phyloP scores from a whole-genome alignment of 1,140 invertebrate species.

The Galleria mellonella region DNA sequence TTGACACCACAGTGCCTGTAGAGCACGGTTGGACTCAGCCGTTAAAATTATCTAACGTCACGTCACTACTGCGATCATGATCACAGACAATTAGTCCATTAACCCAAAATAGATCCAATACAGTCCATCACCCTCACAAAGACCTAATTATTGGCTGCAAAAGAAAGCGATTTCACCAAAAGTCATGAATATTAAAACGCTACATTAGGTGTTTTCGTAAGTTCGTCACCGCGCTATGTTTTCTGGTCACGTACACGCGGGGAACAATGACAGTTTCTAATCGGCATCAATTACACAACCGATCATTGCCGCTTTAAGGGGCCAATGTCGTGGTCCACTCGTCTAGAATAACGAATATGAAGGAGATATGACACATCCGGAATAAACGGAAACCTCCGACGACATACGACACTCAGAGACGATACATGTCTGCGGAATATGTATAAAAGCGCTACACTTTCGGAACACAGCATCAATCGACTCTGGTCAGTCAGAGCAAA shows the following conservation, averaged over 20 bases:
- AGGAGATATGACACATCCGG: conserved; percentile 51
- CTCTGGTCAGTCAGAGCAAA: conserved; percentile 30
- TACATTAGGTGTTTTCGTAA: conserved; percentile 50
- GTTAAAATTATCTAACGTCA: conserved; percentile 10
- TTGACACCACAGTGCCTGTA: neutral
- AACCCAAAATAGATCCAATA: conserved; percentile 10
- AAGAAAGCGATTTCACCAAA: conserved; percentile 51
- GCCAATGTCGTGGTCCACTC: conserved; percentile 59
- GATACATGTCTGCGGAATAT: conserved; percentile 15
- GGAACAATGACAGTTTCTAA: conserved; percentile 63
- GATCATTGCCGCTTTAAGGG: conserved; percentile 51
- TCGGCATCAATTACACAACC: conserved; percentile 52
- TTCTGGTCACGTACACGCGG: conserved; percentile 38
- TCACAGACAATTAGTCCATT: conserved; percentile 8
- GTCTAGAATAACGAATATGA: conserved; percentile 54
- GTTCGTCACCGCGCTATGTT: conserved; percentile 24
- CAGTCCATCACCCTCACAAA: conserved; percentile 18
- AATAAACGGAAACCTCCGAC: conserved; percentile 46
- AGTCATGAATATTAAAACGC: conserved; percentile 60
- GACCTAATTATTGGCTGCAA: conserved; percentile 39
- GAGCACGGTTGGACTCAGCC: neutral
- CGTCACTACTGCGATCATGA: neutral
- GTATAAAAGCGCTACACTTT: conserved; percentile 44
- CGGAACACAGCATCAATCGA: conserved; percentile 52
- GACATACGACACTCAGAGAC: too few relatives aligned